Evolutionary conservation across 2,888 invertebrate species (phyloP).

Genomic region (Drosophila cognata): DNA sequence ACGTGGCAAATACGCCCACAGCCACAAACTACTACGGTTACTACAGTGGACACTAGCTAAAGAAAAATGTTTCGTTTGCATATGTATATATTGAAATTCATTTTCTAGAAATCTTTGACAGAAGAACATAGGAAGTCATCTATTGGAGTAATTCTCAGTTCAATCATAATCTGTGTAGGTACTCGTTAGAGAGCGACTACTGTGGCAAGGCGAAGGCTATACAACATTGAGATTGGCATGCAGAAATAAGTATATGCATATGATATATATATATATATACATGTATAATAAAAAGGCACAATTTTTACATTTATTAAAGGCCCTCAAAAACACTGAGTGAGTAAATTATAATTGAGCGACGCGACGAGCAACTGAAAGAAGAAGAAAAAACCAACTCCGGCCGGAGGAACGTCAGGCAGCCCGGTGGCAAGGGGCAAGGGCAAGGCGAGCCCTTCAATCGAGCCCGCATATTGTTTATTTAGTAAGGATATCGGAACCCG

Average conservation of each 20-base stretch:
- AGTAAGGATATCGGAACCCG: conserved; percentile 73
- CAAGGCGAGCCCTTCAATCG: conserved; percentile 41
- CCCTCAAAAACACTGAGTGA: conserved; percentile 42
- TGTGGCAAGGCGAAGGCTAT: conserved; percentile 9
- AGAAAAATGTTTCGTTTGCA: not conserved
- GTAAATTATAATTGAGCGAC: conserved; percentile 64
- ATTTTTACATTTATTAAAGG: conserved; percentile 74
- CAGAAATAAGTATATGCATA: conserved; percentile 17
- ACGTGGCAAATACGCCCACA: conserved; percentile 47
- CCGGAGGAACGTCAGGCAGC: not conserved
- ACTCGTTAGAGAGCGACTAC: not conserved
- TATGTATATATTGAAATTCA: not conserved
- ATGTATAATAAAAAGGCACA: conserved; percentile 28
- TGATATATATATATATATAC: conserved; percentile 3
- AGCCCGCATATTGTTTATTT: conserved; percentile 79
- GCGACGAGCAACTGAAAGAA: conserved; percentile 45
- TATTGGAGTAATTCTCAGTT: not conserved
- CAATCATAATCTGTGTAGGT: not conserved
- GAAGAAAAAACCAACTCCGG: conserved; percentile 28
- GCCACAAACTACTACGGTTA: conserved; percentile 3
- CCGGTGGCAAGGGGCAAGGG: not conserved
- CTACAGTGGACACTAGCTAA: not conserved
- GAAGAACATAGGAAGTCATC: not conserved
- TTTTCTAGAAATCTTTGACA: not conserved
- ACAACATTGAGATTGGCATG: conserved; percentile 55